Base-by-base conservation (phyloP, 1,140 invertebrate genomes). In the Cotesia chilonis region DNA sequence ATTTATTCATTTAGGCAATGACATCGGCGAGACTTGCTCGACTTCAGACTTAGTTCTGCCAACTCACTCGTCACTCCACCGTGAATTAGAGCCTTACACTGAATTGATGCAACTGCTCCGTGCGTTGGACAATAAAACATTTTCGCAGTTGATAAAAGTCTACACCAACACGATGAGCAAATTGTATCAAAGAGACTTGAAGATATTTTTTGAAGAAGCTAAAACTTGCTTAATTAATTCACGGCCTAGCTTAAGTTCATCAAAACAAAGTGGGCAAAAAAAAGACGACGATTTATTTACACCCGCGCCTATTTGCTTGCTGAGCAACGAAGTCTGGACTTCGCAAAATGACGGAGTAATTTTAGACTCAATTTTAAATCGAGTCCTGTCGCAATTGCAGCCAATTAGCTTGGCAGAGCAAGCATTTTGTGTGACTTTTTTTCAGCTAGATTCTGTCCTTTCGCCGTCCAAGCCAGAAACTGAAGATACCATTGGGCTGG, bases 361-460 rank as follows among this genome's bases (percentile, higher is more conserved):
- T 57, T 72, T 87, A 82, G 93, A 95, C 82, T 90, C 91, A 59
- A 88, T 94, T 14, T 87, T 96, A 55, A 94, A 96, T 81, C 90
- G 92, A 82, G 92, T 97, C 17, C 86, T 99, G 6, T 93, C 92
- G 59, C 93, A 97, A 80, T 89, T 98, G 63, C 96, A 98, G 83
- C 95, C 94, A 35, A 91, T 97, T 72, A 98, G 97, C 84, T 88
- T 98, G 52, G 93, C 93, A 20, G 98, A 99, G 84, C 97, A 99
- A 87, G 92, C 96, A 75, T 99, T 99, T 88, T 98, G 96, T 84
- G 92, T 96, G 9, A 90, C 91, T 41, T 99, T 99, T 87, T 97
- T 99, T 81, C 94, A 97, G 82, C 88, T 98, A 59, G 93, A 96
- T 81, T 89, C 89, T 6, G 81, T 88, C 6, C 83, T 85, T 20